Conservation (phyloP, 2,888 invertebrate species). For the Amaurobius ferox region DNA sequence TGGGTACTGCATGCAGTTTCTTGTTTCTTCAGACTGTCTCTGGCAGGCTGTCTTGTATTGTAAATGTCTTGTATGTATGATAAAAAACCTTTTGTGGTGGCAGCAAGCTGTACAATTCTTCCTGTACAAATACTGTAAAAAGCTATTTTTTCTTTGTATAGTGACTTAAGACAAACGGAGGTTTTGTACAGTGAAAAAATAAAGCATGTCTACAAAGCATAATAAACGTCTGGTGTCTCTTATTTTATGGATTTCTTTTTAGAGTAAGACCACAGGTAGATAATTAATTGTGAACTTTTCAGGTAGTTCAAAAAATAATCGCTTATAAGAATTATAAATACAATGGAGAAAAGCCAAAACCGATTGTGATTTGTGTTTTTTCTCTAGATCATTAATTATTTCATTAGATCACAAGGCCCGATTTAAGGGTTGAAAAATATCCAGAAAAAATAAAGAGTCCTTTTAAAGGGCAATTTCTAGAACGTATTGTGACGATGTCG, state of each 20-base stretch:
- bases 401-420: no score
- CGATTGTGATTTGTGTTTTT: no score
- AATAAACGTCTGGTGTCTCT: neutral
- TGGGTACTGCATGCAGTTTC: slow-evolving; percentile 45
- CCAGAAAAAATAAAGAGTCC: no score
- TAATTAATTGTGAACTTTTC: no score
- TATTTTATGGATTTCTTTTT: neutral
- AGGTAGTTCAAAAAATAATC: no score
- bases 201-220: slow-evolving; percentile 45
- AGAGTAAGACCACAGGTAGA: no score
- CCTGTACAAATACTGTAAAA: slow-evolving; percentile 72
- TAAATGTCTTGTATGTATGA: slow-evolving; percentile 38
- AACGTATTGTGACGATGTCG: no score
- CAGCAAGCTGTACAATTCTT: slow-evolving; percentile 57
- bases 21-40: slow-evolving; percentile 45
- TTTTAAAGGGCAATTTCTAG: no score
- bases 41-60: slow-evolving; percentile 45
- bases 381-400: no score
- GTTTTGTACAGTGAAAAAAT: slow-evolving; percentile 72
- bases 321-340: no score
- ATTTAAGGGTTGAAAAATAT: no score
- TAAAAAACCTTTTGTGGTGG: slow-evolving; percentile 45
- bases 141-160: slow-evolving; percentile 73
- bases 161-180: slow-evolving; percentile 52
- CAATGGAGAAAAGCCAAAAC: no score